Evolutionary conservation across 64 coral and sea anemone genomes (phyloP).

Genomic region (Catalaphyllia jardinei): DNA sequence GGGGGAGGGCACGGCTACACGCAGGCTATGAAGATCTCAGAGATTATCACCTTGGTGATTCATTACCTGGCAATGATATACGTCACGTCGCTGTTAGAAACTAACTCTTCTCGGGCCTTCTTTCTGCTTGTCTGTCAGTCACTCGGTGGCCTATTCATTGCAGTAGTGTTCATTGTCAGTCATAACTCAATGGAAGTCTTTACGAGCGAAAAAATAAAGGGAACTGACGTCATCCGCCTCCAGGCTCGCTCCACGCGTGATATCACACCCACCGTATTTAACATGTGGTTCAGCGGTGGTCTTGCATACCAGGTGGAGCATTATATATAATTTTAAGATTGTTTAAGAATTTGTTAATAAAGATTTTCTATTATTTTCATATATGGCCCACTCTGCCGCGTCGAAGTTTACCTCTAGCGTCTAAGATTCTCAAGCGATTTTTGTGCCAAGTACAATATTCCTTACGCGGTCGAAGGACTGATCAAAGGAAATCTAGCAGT

Average conservation of each 20-base stretch:
- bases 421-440: slow-evolving; percentile 30
- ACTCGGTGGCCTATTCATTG: slow-evolving; percentile 2
- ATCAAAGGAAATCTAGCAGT: slow-evolving; percentile 27
- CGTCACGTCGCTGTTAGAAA: slow-evolving; percentile 19
- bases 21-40: slow-evolving; percentile 3
- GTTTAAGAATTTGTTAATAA: no score
- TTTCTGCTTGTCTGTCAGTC: slow-evolving; percentile 8
- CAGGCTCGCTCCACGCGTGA: slow-evolving; percentile 27
- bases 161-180: slow-evolving; percentile 4
- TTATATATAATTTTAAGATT: no score
- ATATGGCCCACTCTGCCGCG: slow-evolving; percentile 28
- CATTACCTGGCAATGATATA: neutral
- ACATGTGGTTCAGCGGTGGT: slow-evolving; percentile 44
- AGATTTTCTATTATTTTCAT: no score
- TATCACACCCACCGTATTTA: slow-evolving; percentile 28
- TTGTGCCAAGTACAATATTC: slow-evolving; percentile 33
- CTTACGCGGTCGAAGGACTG: slow-evolving; percentile 4
- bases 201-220: slow-evolving; percentile 13
- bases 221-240: slow-evolving; percentile 10
- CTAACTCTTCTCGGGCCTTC: neutral
- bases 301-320: slow-evolving; percentile 33
- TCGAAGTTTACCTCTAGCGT: slow-evolving; percentile 20
- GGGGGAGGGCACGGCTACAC: no score
- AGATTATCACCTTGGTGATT: neutral
- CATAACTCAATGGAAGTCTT: slow-evolving; percentile 18